Conservation (phyloP, 2,113 vertebrate species). For the Peucedramus taeniatus region DNA sequence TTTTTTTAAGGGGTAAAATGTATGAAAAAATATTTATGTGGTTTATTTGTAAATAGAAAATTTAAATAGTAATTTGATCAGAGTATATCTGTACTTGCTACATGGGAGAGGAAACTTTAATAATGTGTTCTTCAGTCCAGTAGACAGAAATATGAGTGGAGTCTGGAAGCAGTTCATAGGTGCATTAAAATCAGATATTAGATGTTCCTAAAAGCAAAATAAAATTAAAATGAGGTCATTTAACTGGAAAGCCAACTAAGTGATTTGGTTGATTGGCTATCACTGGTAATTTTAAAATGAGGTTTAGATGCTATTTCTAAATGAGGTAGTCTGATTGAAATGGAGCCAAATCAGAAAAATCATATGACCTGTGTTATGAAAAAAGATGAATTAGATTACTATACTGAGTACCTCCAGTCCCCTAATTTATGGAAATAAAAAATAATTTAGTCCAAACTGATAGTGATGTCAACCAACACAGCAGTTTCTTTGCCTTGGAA, state of each 20-base stretch:
- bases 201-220: not conserved
- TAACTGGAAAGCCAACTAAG: not conserved
- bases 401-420: not conserved
- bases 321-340: not conserved
- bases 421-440: not conserved
- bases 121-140: not conserved
- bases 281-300: not conserved
- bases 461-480: not conserved
- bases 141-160: not conserved
- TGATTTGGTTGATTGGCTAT: not conserved
- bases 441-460: not conserved
- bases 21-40: not conserved
- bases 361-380: not conserved
- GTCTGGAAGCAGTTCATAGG: not conserved
- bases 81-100: not conserved
- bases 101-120: not conserved
- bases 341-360: not conserved
- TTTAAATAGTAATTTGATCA: not conserved
- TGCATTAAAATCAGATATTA: not conserved
- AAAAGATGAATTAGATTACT: not conserved
- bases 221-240: slow-evolving; percentile 20
- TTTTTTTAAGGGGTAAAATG: not conserved
- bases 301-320: not conserved
- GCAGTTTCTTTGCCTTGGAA: not conserved
- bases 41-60: not conserved